Percentiles rank a stretch among this genome's conserved stretches.
phyloP scores from a whole-genome alignment of 2,797 vertebrate genomes.

The Morelia viridis region DNA sequence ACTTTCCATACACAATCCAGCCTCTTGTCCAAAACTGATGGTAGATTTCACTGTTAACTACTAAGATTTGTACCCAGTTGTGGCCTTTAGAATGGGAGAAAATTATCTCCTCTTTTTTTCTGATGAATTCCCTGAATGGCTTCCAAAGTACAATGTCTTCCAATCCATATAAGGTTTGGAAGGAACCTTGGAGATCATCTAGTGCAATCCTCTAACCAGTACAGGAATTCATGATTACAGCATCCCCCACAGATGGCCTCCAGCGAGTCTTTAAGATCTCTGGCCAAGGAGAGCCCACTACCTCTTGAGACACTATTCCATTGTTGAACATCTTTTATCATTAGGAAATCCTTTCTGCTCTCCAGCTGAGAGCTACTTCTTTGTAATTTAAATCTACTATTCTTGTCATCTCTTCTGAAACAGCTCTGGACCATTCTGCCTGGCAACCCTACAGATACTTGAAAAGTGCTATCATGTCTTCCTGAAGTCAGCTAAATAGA shows the following conservation, averaged over 20 bases:
- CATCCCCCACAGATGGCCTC: neutral
- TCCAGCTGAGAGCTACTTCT: neutral
- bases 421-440: neutral
- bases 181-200: neutral
- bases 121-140: neutral
- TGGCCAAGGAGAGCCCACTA: neutral
- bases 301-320: neutral
- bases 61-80: neutral
- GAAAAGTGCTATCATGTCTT: neutral
- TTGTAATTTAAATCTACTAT: neutral
- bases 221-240: neutral
- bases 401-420: neutral
- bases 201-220: neutral
- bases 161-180: neutral
- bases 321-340: neutral
- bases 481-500: neutral
- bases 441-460: neutral
- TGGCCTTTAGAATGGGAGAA: neutral
- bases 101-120: neutral
- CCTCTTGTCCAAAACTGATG: neutral
- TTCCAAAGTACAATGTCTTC: neutral
- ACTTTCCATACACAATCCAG: neutral
- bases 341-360: neutral
- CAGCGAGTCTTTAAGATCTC: neutral
- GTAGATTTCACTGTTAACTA: neutral